Percentiles rank a stretch among this genome's conserved stretches.
Evolutionary conservation across 1,140 invertebrate species (phyloP).

Genomic region (Papilio aristodemus): DNA sequence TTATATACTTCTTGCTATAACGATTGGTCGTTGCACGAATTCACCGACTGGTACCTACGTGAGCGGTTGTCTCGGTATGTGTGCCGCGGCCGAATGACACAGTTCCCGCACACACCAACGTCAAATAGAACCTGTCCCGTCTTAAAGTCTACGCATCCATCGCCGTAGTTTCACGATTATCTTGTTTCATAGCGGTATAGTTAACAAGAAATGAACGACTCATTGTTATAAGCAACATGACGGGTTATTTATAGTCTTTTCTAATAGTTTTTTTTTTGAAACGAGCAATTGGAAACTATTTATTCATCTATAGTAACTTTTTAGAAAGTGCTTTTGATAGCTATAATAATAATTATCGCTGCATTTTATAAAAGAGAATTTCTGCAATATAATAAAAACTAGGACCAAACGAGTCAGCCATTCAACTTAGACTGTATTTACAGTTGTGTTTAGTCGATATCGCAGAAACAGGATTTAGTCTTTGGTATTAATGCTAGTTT

Average conservation of each 20-base stretch:
- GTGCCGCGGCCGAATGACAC: conserved; percentile 69
- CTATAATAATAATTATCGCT: not conserved
- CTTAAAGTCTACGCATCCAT: conserved; percentile 35
- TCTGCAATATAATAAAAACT: not conserved
- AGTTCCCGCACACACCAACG: conserved; percentile 56
- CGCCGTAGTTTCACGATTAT: conserved; percentile 34
- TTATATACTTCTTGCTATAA: conserved; percentile 35
- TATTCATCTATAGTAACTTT: not conserved
- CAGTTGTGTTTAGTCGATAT: no score
- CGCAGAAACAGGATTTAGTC: no score
- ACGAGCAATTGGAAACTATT: conserved; percentile 9
- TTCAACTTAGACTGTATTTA: no score
- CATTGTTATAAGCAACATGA: conserved; percentile 24
- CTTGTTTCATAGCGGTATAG: conserved; percentile 32
- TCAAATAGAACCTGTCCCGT: conserved; percentile 61
- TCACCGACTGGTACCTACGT: conserved; percentile 37
- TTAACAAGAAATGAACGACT: conserved; percentile 20
- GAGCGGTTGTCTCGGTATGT: conserved; percentile 54
- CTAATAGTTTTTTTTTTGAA: not conserved
- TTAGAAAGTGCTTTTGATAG: conserved; percentile 17
- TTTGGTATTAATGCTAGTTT: no score
- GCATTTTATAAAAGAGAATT: not conserved
- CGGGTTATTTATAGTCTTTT: conserved; percentile 1
- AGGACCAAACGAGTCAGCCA: not conserved
- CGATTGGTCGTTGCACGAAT: conserved; percentile 51